phyloP scores from a whole-genome alignment of 2,113 vertebrate genomes.

The Hemichromis elongatus region DNA sequence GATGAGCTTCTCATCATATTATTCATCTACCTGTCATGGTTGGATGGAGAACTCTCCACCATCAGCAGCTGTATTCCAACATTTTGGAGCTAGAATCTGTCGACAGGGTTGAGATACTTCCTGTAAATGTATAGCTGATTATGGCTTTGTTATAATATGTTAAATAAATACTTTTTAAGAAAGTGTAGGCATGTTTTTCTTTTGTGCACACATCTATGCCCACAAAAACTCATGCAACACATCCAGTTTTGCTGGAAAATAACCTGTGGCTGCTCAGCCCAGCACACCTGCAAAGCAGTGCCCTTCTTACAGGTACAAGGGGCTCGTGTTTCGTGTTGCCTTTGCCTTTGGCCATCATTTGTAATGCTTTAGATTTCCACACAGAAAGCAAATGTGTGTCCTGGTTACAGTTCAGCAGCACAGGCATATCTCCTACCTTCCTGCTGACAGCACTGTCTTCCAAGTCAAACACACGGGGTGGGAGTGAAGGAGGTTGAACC shows the following conservation, averaged over 20 bases:
- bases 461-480: not conserved
- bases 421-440: not conserved
- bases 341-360: not conserved
- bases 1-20: not conserved
- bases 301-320: not conserved
- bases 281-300: not conserved
- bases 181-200: rapidly evolving
- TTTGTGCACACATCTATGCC: not conserved
- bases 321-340: not conserved
- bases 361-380: not conserved
- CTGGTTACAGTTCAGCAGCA: not conserved
- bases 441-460: not conserved
- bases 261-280: not conserved
- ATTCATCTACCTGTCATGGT: not conserved
- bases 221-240: not conserved
- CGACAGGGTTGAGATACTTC: not conserved
- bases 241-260: not conserved
- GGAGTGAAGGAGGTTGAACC: not conserved
- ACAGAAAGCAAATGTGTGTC: not conserved
- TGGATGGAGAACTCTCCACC: not conserved
- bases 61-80: not conserved
- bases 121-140: not conserved
- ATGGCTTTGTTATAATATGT: not conserved
- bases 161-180: not conserved
- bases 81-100: not conserved